These are phyloP conservation scores for Troglohyphantes excavatus DNA, from an alignment of 2,888 invertebrate genomes.

Conservation along the genomic window DNA sequence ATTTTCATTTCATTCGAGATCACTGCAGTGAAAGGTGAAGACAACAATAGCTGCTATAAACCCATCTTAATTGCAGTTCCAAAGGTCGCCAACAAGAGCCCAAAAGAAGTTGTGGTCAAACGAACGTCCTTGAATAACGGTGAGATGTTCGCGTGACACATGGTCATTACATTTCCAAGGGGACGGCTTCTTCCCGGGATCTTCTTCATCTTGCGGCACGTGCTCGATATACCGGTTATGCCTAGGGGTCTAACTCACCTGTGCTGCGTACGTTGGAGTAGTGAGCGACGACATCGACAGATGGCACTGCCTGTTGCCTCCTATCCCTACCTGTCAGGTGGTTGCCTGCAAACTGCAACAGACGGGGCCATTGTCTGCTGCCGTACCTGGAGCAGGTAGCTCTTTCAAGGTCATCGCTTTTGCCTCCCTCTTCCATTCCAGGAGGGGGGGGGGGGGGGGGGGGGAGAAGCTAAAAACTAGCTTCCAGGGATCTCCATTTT, in stretches of 20 bases:
- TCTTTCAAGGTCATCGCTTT: constrained; percentile 28
- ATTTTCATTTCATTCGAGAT: no score
- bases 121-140: constrained; percentile 42
- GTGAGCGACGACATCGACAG: not conserved
- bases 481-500: not conserved
- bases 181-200: not conserved
- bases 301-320: constrained; percentile 20
- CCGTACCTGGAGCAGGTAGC: constrained; percentile 32
- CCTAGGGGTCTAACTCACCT: not conserved
- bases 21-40: no score
- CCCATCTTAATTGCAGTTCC: no score
- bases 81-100: no score
- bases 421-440: not conserved
- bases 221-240: constrained; percentile 30
- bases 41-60: no score
- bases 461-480: not conserved
- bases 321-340: constrained; percentile 19
- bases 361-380: constrained; percentile 22
- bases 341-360: not conserved
- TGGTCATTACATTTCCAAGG: not conserved
- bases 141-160: constrained; percentile 15
- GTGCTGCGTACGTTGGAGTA: constrained; percentile 15
- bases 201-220: constrained; percentile 2
- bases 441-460: not conserved
- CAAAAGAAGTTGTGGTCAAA: not conserved